Evolutionary conservation across 2,888 invertebrate species (phyloP), one percentile per base, ranked within the genome.

Genomic region (Scotopteryx bipunctaria): DNA sequence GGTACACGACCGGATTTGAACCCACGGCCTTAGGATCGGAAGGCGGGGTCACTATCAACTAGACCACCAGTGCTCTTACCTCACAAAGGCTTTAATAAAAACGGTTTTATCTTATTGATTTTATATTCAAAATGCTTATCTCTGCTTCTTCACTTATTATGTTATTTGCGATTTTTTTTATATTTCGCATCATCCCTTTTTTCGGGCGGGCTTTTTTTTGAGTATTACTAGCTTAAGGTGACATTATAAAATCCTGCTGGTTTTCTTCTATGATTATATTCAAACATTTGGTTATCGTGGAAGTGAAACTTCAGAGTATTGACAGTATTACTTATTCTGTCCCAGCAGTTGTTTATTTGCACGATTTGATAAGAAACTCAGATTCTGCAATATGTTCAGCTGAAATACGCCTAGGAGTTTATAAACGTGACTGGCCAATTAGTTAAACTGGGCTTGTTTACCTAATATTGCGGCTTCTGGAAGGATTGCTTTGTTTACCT

Each of bases 331-430:
- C 27, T 32, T n/a, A 9, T 36, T 42, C 46, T 46, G 19, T 25
- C 11, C 36, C 32, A 38, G 31, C 42, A 42, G 71, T 71, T 67
- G 75, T 81, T 71, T 76, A 75, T 81, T 80, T 76, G 76, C 78
- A 81, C 79, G 76, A 79, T 73, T 73, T 79, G 83, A 83, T 83
- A 85, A 82, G 73, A 56, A 52, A 55, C 75, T 76, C 71, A 63
- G 69, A 68, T 78, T 76, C 70, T 75, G 78, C 72, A 77, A 78
- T 69, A 74, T 63, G 68, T 73, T 67, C 65, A 64, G 52, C 59
- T 69, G 55, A 69, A 66, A 60, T 64, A 62, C 56, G 57, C 57
- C 59, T 66, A 63, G 57, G 50, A 52, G 58, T 58, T 11, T 58
- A 60, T 54, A 59, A 63, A 60, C 63, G 60, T 60, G 58, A 59